These are phyloP conservation scores for Phainopepla nitens DNA, from an alignment of 2,113 vertebrate genomes.

Conservation along the genomic window DNA sequence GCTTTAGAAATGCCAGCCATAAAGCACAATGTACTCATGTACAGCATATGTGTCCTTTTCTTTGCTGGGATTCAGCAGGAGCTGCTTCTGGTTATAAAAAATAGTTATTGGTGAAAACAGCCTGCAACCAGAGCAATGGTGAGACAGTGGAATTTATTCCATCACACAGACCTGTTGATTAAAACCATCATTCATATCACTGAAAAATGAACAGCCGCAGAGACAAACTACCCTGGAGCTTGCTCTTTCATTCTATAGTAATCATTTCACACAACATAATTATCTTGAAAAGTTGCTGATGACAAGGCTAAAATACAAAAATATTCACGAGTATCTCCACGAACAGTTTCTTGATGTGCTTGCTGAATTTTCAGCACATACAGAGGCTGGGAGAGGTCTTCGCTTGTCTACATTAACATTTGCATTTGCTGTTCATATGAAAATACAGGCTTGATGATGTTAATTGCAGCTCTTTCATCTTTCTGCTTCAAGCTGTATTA, in stretches of 20 bases:
- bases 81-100: background rate
- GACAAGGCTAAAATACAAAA: conserved; percentile 48
- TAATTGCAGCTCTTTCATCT: conserved; percentile 53
- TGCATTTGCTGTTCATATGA: conserved; percentile 2
- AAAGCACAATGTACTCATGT: background rate
- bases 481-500: background rate
- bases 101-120: background rate
- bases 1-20: background rate
- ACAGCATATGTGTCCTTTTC: background rate
- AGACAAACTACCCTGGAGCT: conserved; percentile 32
- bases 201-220: conserved; percentile 23
- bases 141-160: conserved; percentile 28
- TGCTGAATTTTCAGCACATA: conserved; percentile 21
- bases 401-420: background rate
- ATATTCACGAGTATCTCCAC: background rate
- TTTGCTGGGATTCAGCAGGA: background rate
- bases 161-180: conserved; percentile 6
- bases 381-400: conserved; percentile 3
- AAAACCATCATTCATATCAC: conserved; percentile 28
- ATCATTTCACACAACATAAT: conserved; percentile 43
- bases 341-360: background rate
- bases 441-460: background rate
- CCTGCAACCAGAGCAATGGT: background rate
- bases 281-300: conserved; percentile 50
- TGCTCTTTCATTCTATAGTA: conserved; percentile 19